These are phyloP conservation scores for Drosophila birchii DNA, from an alignment of 2,888 invertebrate genomes.

Conservation along the genomic window DNA sequence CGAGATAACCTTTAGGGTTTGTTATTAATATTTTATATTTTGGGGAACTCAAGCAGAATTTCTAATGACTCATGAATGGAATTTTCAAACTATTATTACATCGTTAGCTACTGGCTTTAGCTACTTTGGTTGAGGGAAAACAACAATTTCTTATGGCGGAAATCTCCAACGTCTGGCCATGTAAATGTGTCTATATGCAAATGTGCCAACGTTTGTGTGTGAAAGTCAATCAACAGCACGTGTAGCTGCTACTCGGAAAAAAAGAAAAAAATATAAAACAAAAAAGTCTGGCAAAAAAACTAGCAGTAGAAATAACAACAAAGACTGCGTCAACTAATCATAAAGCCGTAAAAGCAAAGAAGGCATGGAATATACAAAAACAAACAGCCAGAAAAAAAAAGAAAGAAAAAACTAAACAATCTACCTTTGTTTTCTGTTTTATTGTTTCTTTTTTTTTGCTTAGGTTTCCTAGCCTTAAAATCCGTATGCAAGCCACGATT, in stretches of 20 bases:
- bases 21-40: background rate
- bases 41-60: background rate
- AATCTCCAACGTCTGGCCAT: slow-evolving; percentile 14
- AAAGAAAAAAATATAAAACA: slow-evolving; percentile 21
- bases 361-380: slow-evolving; percentile 38
- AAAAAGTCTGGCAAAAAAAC: too few species aligned
- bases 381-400: slow-evolving; percentile 19
- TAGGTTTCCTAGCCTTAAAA: slow-evolving; percentile 19
- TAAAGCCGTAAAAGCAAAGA: slow-evolving; percentile 44
- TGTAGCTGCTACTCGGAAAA: slow-evolving; percentile 51
- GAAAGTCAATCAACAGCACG: slow-evolving; percentile 79
- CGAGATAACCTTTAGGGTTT: slow-evolving; percentile 8
- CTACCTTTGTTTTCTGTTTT: slow-evolving; percentile 32
- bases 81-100: slow-evolving; percentile 10
- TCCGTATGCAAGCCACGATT: slow-evolving; percentile 48
- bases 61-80: slow-evolving; percentile 6
- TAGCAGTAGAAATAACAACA: slow-evolving; percentile 25
- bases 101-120: background rate
- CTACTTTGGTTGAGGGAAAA: slow-evolving; percentile 5
- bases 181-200: slow-evolving; percentile 50
- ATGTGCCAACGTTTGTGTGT: slow-evolving; percentile 55
- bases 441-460: slow-evolving; percentile 8
- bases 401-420: slow-evolving; percentile 28
- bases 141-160: slow-evolving; percentile 20
- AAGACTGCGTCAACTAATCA: slow-evolving; percentile 44